phyloP scores from a whole-genome alignment of 2,113 vertebrate species.

The Callopanchax toddi region DNA sequence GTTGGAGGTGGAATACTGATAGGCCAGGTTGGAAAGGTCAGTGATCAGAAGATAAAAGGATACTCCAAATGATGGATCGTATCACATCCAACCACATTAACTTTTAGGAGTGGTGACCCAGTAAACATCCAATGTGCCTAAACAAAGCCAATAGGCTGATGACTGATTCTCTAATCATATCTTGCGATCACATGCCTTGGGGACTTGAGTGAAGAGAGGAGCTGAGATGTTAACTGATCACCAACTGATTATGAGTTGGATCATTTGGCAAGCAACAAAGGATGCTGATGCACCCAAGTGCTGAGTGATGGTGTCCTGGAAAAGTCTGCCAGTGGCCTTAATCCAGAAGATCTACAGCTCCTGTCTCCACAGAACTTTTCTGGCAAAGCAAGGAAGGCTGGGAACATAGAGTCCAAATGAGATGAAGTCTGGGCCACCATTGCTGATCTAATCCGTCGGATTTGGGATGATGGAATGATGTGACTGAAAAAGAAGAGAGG shows the following conservation, averaged over 20 bases:
- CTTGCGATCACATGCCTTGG: background rate
- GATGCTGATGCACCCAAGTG: background rate
- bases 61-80: background rate
- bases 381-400: background rate
- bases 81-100: background rate
- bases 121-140: background rate
- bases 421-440: background rate
- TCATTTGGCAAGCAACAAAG: background rate
- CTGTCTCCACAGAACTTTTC: background rate
- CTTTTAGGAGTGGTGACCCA: conserved; percentile 12
- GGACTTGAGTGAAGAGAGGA: background rate
- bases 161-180: background rate
- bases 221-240: background rate
- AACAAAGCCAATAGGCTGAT: background rate
- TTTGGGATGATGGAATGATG: background rate
- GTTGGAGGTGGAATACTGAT: background rate
- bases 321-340: background rate
- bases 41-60: background rate
- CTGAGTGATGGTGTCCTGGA: background rate
- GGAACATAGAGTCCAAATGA: background rate
- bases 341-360: background rate
- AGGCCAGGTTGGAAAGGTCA: too few species aligned
- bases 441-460: conserved; percentile 1
- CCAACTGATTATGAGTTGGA: background rate
- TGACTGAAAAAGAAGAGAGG: conserved; percentile 2